Base-by-base conservation (phyloP, 2,888 invertebrate species). In the Belgica antarctica region DNA sequence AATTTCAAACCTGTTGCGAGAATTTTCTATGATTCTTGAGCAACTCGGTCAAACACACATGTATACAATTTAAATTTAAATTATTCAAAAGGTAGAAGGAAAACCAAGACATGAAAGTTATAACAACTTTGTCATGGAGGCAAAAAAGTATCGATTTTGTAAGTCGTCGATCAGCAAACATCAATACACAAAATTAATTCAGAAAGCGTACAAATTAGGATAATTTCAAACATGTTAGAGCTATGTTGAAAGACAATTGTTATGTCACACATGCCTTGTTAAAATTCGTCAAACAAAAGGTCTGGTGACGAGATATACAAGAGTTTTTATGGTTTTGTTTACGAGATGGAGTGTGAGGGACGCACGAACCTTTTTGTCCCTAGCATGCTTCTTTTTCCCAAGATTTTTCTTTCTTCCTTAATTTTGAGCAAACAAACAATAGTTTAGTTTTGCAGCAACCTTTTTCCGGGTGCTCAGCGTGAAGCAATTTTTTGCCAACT, bases 191-290 rank as follows among this genome's bases (percentile, higher is more conserved):
- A 15, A 46, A 46, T 52, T 7, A 17, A 52, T 22, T 52, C 52
- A 52, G 22, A n/a, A n/a, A 52, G 3, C 52, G 22, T 12, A 52
- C 52, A 52, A 52, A 52, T 52, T 52, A 52, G 52, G 52, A 52
- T 22, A 22, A 22, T 19, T 1, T 25, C n/a, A 59, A 25, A 52
- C 52, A 24, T 19, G 24, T 52, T 52, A 52, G 17, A 22, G 46
- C 15, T 22, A 19, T 52, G 17, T 52, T 52, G 52, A 52, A 52
- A 7, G 22, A 52, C 12, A 52, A 52, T 52, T 19, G 52, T 52
- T 22, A 59, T 59, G 59, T 27, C 59, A 59, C 59, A 59, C 59
- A 59, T 59, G 59, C 27, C 59, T 59, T 59, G 59, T 59, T 59
- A 59, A 27, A 59, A 59, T 59, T 59, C 27, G 59, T 59, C 59